Evolutionary conservation across 1,140 invertebrate species (phyloP).

Genomic region (Solen grandis): DNA sequence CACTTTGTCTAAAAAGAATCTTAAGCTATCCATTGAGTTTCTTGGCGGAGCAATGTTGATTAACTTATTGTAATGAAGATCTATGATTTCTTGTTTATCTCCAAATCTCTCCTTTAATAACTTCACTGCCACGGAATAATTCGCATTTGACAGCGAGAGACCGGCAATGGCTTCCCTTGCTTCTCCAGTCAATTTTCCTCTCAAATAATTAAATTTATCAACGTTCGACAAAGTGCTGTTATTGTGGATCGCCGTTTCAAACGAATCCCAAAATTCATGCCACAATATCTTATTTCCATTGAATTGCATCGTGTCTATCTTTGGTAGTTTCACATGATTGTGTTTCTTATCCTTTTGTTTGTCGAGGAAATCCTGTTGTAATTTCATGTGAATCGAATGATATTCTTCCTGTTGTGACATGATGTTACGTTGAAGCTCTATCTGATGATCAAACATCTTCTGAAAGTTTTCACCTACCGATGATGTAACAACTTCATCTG

Average conservation of each 20-base stretch:
- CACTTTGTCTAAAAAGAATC: neutral
- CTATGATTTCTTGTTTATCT: constrained; percentile 34
- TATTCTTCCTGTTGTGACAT: neutral
- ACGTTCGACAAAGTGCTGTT: no score
- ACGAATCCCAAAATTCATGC: constrained; percentile 42
- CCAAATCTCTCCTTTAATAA: constrained; percentile 12
- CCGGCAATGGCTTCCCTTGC: constrained; percentile 15
- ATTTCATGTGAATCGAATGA: neutral
- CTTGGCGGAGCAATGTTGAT: neutral
- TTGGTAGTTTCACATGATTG: constrained; percentile 27
- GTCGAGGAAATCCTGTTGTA: no score
- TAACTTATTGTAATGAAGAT: constrained; percentile 17
- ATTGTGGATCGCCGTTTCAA: constrained; percentile 15
- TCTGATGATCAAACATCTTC: constrained; percentile 8
- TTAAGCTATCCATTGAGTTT: neutral
- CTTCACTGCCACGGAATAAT: neutral
- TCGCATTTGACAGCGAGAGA: constrained; percentile 4
- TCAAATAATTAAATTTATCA: constrained; percentile 37
- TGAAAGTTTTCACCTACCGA: neutral
- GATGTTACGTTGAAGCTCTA: constrained; percentile 1
- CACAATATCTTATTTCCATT: constrained; percentile 11
- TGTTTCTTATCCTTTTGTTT: neutral
- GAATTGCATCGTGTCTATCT: constrained; percentile 19
- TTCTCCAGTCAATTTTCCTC: constrained; percentile 22
- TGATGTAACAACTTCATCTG: neutral